Evolutionary conservation across 1,140 invertebrate species (phyloP), one percentile per base, ranked within the genome.

Genomic region (Bicyclus anynana): DNA sequence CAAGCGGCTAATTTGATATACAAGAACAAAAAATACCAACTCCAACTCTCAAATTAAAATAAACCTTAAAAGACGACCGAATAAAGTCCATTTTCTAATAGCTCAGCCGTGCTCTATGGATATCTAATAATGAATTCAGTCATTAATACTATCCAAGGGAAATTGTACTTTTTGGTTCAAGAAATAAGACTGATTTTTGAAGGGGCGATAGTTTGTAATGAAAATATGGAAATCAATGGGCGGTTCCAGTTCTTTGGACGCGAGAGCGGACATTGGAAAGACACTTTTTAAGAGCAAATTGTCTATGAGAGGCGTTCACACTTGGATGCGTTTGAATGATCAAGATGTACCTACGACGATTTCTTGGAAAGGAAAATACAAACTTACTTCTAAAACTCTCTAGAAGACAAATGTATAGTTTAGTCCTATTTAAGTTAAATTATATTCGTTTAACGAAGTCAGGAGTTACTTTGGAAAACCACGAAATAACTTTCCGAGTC

Each of bases 201-300:
- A 16, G 54, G 42, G 4, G 23, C 16, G 33, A 7, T 6, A 6
- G 1, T 7, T 26, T 55, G 44, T 62, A 59, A 53, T 62, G 67
- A 55, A 69, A 63, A 61, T 65, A 72, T 69, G 62, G 48, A 67
- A 72, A 72, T 65, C 40, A 62, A 64, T 69, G 70, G 70, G 70
- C 65, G 70, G 64, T 61, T 65, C 62, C 65, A 62, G 54, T 62
- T 49, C 58, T 60, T 63, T 65, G 44, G 44, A 47, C 44, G 4
- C 23, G 23, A 47, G 44, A 62, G 42, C 69, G 59, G 37, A 54
- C 47, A 48, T 50, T 60, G 48, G 58, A 60, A 54, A 53, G 52
- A 60, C 53, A 62, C 47, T 51, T 56, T 61, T 61, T 61, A 35
- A 61, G 7, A 29, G 21, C 12, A 50, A 42, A 20, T 58, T 33